phyloP scores from a whole-genome alignment of 2,113 vertebrate species.

The Cynoglossus semilaevis region DNA sequence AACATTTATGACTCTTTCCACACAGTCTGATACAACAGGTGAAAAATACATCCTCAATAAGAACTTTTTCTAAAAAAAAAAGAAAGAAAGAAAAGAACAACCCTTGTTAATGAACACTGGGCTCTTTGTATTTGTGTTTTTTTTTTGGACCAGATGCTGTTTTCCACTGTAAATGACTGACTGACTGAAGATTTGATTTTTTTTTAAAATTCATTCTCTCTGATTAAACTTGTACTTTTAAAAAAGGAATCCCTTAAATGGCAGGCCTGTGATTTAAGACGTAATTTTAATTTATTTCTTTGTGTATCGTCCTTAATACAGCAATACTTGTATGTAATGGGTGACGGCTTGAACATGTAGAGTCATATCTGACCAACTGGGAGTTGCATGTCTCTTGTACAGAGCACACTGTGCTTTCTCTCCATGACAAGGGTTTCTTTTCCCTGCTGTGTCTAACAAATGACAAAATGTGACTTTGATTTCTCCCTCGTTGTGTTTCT shows the following conservation, averaged over 20 bases:
- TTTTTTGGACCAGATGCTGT: slow-evolving; percentile 14
- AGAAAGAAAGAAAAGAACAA: no score
- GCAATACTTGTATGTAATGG: slow-evolving; percentile 2
- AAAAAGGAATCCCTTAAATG: not conserved
- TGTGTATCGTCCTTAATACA: not conserved
- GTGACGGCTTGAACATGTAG: slow-evolving; percentile 4
- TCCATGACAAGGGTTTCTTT: slow-evolving; percentile 54
- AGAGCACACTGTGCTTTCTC: slow-evolving; percentile 28
- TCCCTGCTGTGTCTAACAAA: slow-evolving; percentile 37
- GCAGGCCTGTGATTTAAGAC: slow-evolving; percentile 27
- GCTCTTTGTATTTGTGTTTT: slow-evolving; percentile 1
- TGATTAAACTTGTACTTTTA: not conserved
- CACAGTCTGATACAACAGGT: no score
- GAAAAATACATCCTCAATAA: no score
- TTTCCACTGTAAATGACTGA: slow-evolving; percentile 22
- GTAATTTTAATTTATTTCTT: slow-evolving; percentile 19
- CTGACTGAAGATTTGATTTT: slow-evolving; percentile 21
- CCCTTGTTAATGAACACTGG: slow-evolving; percentile 1
- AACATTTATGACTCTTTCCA: no score
- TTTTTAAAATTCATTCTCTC: slow-evolving; percentile 3
- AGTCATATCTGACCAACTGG: not conserved
- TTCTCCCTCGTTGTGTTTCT: slow-evolving; percentile 10
- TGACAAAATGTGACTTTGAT: slow-evolving; percentile 35
- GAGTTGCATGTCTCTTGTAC: no score
- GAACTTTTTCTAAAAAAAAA: no score